These are phyloP conservation scores for Barbus barbus DNA, from an alignment of 2,113 vertebrate genomes.

Conservation along the genomic window DNA sequence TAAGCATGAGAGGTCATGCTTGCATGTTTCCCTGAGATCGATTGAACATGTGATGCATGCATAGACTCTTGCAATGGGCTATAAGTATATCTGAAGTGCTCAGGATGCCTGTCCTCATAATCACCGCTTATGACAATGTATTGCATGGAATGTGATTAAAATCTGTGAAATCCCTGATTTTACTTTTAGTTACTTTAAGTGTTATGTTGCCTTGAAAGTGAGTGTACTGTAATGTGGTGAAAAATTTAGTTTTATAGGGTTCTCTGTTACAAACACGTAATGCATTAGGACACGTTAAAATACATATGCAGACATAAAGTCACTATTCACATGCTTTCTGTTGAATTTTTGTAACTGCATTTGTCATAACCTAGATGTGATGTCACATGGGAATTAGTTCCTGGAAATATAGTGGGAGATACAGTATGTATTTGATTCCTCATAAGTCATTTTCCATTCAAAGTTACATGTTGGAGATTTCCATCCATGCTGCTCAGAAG, in stretches of 20 bases:
- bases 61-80: no score
- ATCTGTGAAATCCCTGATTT: background rate
- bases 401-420: background rate
- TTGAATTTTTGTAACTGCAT: background rate
- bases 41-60: background rate
- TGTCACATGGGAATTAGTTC: background rate
- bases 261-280: background rate
- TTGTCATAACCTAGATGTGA: background rate
- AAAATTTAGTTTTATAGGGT: background rate
- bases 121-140: background rate
- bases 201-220: background rate
- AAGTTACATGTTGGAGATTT: background rate
- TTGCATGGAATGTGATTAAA: background rate
- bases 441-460: background rate
- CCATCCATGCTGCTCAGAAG: background rate
- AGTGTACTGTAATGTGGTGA: background rate
- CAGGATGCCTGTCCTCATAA: background rate
- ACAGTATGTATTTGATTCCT: background rate
- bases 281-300: background rate
- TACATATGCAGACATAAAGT: background rate
- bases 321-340: constrained; percentile 15
- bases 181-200: background rate
- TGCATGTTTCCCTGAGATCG: background rate
- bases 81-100: background rate
- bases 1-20: background rate